Evolutionary conservation across 2,888 invertebrate genomes (phyloP), one percentile per base, ranked within the genome.

Genomic region (Melieria picta): DNA sequence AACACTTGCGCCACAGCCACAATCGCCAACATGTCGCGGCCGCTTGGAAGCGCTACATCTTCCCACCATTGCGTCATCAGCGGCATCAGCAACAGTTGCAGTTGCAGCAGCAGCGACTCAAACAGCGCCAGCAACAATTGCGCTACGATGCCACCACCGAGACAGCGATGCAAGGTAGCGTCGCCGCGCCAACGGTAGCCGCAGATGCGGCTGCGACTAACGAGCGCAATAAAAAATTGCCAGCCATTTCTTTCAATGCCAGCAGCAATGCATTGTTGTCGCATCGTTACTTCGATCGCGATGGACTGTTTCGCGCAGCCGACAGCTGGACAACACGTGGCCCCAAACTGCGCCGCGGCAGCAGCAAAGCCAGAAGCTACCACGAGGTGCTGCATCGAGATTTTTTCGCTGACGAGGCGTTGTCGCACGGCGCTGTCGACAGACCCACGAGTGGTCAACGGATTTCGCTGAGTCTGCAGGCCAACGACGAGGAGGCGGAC

Each of bases 271-370:
- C 7, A 64, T 52, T 43, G 50, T 50, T 10, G 11, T 30, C 62
- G 30, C 76, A 69, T 69, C 81, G 84, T n/a, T 79, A 80, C 63
- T 85, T 84, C 63, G 85, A 84, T 80, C 82, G 83, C 64, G 84
- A 84, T 60, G 80, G 81, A 6, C 78, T 85, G 10, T 82, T 79
- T 56, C 66, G 76, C 16, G 13, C 43, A 7, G 48, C 64, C 9
- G 47, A 69, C 48, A 30, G 75, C 0, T 75, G 73, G 5, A 72
- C 82, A 10, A 81, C 81, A 30, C 76, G 74, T 42, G 81, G 79
- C 0, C 81, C 81, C 5, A 57, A 64, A 64, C 5, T 56, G 47
- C 65, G 61, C n/a, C 16, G 4, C 5, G 11, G 67, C 9, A 62
- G 5, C 13, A 63, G 50, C 45, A 30, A 30, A 30, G 30, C 30